phyloP scores from a whole-genome alignment of 2,888 invertebrate genomes.

The Allolobophora icterica region DNA sequence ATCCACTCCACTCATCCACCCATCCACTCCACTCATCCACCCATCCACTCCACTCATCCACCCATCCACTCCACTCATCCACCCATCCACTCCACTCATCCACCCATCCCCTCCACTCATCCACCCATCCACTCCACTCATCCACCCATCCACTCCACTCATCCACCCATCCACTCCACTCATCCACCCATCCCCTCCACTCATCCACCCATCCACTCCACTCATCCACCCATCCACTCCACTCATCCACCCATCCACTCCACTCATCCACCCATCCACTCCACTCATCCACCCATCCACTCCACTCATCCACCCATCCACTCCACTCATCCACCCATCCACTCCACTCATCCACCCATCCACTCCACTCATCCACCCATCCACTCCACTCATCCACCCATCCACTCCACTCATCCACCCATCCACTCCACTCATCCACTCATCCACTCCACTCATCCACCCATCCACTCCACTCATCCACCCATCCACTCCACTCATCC shows the following conservation, averaged over 20 bases:
- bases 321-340: too few species aligned
- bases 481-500: neutral
- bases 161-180: neutral
- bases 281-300: neutral
- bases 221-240: neutral
- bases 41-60: neutral
- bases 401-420: neutral
- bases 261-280: too few species aligned
- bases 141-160: neutral
- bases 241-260: too few species aligned
- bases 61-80: too few species aligned
- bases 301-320: too few species aligned
- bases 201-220: too few species aligned
- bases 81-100: neutral
- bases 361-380: neutral
- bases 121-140: too few species aligned
- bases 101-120: neutral
- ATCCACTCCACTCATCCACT: neutral
- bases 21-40: neutral
- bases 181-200: too few species aligned
- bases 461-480: neutral
- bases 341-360: neutral
- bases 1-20: too few species aligned
- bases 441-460: too few species aligned
- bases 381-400: too few species aligned